These are phyloP conservation scores for Proisotoma minuta DNA, from an alignment of 2,888 invertebrate species.

Conservation along the genomic window DNA sequence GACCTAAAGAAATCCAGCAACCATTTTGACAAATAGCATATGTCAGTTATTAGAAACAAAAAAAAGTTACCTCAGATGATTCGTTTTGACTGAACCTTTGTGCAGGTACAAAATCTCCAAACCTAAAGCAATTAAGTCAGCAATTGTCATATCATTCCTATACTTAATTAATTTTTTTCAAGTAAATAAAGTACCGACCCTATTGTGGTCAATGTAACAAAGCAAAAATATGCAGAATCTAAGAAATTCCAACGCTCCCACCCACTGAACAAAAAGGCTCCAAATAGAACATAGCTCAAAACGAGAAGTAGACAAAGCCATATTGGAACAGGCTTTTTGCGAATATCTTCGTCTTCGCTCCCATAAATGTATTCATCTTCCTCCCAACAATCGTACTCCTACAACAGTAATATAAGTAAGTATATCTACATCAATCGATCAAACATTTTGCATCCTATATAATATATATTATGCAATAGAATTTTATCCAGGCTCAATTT, in stretches of 20 bases:
- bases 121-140: too few species aligned
- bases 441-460: slow-evolving; percentile 1
- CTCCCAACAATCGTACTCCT: slow-evolving; percentile 41
- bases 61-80: slow-evolving; percentile 21
- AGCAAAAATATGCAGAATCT: slow-evolving; percentile 88
- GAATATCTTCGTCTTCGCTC: slow-evolving; percentile 21
- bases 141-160: slow-evolving; percentile 59
- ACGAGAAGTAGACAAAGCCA: slow-evolving; percentile 40
- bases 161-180: too few species aligned
- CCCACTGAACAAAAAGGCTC: slow-evolving; percentile 37
- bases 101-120: slow-evolving; percentile 29
- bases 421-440: slow-evolving; percentile 1
- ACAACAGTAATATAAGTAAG: neutral
- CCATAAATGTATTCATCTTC: slow-evolving; percentile 39
- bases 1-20: slow-evolving; percentile 52
- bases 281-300: slow-evolving; percentile 21
- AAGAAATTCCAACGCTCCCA: slow-evolving; percentile 74
- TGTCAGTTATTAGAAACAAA: neutral
- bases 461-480: neutral
- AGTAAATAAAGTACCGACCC: slow-evolving; percentile 51
- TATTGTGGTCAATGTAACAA: slow-evolving; percentile 87
- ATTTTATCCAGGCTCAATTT: neutral
- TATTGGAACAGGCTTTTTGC: slow-evolving; percentile 40
- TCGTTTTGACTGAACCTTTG: slow-evolving; percentile 22
- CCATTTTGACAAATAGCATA: slow-evolving; percentile 47